Base-by-base conservation (phyloP, 92 coral and sea anemone species). In the Scolanthus callimorphus region DNA sequence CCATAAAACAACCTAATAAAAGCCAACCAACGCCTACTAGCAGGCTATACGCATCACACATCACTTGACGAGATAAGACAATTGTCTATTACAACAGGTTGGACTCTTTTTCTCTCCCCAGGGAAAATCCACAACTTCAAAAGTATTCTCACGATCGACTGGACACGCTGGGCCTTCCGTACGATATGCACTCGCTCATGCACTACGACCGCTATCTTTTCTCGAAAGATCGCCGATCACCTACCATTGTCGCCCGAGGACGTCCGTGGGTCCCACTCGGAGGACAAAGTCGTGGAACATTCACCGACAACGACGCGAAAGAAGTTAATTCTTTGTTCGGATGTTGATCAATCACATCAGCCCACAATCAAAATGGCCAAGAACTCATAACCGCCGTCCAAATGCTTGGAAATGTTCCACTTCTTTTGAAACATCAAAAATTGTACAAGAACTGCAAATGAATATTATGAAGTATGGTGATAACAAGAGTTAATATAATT, bases 211-310 rank as follows among this genome's bases (percentile, higher is more conserved):
- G 79, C 43, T 63, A 20, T 17, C 68, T 86, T 71, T 86, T 43
- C 65, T 83, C 95, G 29, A 37, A 49, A 12, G 58, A 45, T 11
- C 57, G 51, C 19, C 49, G 26, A 4, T 66, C 8, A 31, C 95
- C 95, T 3, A 86, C 95, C 17, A 86, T 86, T 2, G 54, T 86
- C 31, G 85, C 85, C n/a, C 61, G 85, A 39, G 79, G 89, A 13
- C 65, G 55, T 17, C 82, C 85, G 17, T 86, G 89, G 95, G 59
- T 3, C 38, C 44, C 12, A 1, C 89, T 86, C 6, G 89, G 95
- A 8, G 95, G 95, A 2, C 95, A 86, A n/a, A 59, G 67, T 4
- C 44, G 80, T 19, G 95, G 95, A 15, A 82, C 89, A 20, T 58
- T 86, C 62, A 77, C 95, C 12, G 39, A 0, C 0, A 77, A 69